These are phyloP conservation scores for Drosophila albomicans DNA, from an alignment of 1,140 invertebrate genomes.

Conservation along the genomic window DNA sequence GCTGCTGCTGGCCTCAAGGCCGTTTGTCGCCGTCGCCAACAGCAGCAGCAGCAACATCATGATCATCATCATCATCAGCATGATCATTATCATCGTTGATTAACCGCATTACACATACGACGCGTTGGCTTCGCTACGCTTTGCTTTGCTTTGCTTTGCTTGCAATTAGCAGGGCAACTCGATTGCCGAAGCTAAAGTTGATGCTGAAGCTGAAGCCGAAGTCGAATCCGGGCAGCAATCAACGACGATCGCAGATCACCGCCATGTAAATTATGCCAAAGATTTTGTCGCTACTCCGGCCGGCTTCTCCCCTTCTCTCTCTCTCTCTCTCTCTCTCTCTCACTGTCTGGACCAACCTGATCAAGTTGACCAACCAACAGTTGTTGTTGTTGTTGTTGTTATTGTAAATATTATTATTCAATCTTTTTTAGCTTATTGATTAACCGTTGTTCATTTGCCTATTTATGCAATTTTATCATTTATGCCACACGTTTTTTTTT, in stretches of 20 bases:
- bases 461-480: constrained; percentile 77
- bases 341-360: constrained; percentile 21
- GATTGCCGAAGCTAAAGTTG: neutral
- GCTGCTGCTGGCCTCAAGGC: constrained; percentile 74
- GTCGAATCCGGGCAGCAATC: constrained; percentile 41
- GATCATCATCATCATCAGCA: constrained; percentile 22
- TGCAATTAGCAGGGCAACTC: constrained; percentile 78
- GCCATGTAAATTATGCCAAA: constrained; percentile 62
- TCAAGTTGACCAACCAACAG: constrained; percentile 37
- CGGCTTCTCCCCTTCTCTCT: constrained; percentile 2
- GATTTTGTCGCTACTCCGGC: constrained; percentile 34
- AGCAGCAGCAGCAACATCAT: constrained; percentile 15
- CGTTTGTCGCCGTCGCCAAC: constrained; percentile 53
- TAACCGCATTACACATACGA: constrained; percentile 79
- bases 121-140: constrained; percentile 53
- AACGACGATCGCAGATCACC: constrained; percentile 36
- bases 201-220: constrained; percentile 8
- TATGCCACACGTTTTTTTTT: constrained; percentile 38
- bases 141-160: constrained; percentile 46
- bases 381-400: constrained; percentile 30
- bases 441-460: constrained; percentile 81
- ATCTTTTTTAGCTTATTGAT: constrained; percentile 76
- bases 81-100: constrained; percentile 57
- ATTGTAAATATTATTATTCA: constrained; percentile 70
- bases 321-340: neutral